Evolutionary conservation across 2,113 vertebrate genomes (phyloP).

Genomic region (Proteles cristata): DNA sequence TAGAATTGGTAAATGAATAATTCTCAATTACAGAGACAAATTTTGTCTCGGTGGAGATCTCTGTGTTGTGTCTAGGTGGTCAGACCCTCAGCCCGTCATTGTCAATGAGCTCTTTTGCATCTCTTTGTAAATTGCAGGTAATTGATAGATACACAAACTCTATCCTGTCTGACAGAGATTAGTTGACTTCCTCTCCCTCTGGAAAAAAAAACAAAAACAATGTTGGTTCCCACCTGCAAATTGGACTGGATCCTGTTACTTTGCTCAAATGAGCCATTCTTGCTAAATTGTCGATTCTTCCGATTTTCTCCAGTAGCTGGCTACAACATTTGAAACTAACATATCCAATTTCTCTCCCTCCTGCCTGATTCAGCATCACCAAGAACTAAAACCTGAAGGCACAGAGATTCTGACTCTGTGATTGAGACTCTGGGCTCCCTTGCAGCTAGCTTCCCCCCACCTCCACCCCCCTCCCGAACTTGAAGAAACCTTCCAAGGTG

Average conservation of each 20-base stretch:
- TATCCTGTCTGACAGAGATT: not conserved
- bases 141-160: not conserved
- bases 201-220: not conserved
- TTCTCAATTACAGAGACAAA: conserved; percentile 13
- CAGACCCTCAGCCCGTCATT: not conserved
- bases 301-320: not conserved
- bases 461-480: not conserved
- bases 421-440: not conserved
- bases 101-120: conserved; percentile 3
- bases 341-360: not conserved
- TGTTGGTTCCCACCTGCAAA: not conserved
- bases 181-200: not conserved
- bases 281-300: not conserved
- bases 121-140: conserved; percentile 30
- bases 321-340: not conserved
- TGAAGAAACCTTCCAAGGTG: not conserved
- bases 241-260: not conserved
- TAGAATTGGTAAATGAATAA: conserved; percentile 19
- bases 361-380: not conserved
- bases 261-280: conserved; percentile 9
- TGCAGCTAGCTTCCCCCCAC: not conserved
- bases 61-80: not conserved
- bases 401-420: not conserved
- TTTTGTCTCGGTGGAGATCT: conserved; percentile 10
- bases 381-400: conserved; percentile 2